A percentile compares a stretch with the other conserved stretches of the same genome.
Evolutionary conservation across 2,797 vertebrate genomes (phyloP).

Genomic region (Threskiornis aethiopicus): DNA sequence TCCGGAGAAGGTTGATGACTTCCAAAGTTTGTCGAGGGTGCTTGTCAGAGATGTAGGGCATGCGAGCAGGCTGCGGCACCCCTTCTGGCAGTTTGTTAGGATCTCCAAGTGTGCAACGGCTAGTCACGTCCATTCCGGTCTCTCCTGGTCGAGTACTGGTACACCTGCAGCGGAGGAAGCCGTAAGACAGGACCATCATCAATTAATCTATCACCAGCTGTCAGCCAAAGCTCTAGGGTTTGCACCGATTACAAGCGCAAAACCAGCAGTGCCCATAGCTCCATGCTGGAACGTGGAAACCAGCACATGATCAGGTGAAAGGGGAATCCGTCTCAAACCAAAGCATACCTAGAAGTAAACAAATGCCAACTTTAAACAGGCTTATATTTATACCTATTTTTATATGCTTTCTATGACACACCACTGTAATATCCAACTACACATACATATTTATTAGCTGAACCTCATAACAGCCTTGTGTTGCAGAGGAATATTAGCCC

Average conservation of each 20-base stretch:
- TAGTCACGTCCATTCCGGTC: constrained; percentile 99
- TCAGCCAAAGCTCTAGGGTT: neutral
- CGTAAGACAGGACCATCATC: neutral
- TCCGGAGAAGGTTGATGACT: constrained; percentile 95
- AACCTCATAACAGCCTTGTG: neutral
- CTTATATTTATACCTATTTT: constrained; percentile 40
- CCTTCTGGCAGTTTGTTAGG: constrained; percentile 99
- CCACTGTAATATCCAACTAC: neutral
- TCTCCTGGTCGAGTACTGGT: constrained; percentile 91
- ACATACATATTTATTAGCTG: neutral
- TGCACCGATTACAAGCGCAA: rapidly evolving
- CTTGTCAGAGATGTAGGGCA: constrained; percentile 99
- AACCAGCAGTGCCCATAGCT: neutral
- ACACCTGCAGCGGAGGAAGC: constrained; percentile 78
- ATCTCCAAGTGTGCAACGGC: constrained; percentile 97
- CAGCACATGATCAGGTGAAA: neutral
- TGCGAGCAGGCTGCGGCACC: constrained; percentile 98
- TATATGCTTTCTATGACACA: constrained; percentile 24
- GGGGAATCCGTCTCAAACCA: neutral
- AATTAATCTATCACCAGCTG: neutral
- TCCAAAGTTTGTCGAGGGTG: constrained; percentile 97
- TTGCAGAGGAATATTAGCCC: neutral
- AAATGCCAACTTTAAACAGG: neutral
- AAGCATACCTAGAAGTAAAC: neutral
- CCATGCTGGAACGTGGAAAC: rapidly evolving